Percentiles rank a stretch among this genome's conserved stretches.
Evolutionary conservation across 1,140 invertebrate species (phyloP).

Genomic region (Drosophila equinoxialis): DNA sequence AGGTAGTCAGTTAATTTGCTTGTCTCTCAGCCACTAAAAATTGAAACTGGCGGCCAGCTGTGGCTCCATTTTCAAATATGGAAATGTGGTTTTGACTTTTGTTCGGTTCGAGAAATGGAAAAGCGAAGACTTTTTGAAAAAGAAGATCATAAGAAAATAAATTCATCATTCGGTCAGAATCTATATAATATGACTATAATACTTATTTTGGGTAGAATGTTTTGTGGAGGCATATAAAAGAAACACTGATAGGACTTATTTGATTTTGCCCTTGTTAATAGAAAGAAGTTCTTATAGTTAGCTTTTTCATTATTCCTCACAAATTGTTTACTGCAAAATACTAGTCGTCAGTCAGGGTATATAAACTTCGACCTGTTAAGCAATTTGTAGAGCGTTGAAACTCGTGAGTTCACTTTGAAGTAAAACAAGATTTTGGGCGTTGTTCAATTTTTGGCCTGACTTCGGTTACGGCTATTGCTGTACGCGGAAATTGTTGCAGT

Average conservation of each 20-base stretch:
- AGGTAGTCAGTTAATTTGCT: slow-evolving; percentile 40
- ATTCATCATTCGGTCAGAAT: too few species aligned
- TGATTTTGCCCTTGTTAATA: too few species aligned
- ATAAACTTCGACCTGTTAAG: slow-evolving; percentile 15
- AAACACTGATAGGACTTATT: too few species aligned
- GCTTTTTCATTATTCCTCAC: too few species aligned
- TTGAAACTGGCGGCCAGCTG: slow-evolving; percentile 37
- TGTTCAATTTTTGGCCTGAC: slow-evolving; percentile 74
- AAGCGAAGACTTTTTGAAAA: too few species aligned
- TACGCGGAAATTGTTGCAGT: slow-evolving; percentile 65
- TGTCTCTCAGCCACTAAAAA: slow-evolving; percentile 38
- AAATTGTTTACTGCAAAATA: too few species aligned
- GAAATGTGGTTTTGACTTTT: slow-evolving; percentile 17
- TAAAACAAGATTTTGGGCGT: slow-evolving; percentile 79
- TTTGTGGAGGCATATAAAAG: too few species aligned
- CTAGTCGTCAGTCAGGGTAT: slow-evolving; percentile 21
- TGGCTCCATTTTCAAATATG: slow-evolving; percentile 30
- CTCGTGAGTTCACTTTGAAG: slow-evolving; percentile 72
- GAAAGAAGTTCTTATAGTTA: too few species aligned
- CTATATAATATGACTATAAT: too few species aligned
- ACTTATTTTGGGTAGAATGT: too few species aligned
- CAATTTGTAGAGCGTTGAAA: slow-evolving; percentile 43
- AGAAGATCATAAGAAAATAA: too few species aligned
- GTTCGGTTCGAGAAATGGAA: too few species aligned
- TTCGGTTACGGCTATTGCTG: slow-evolving; percentile 44